phyloP scores from a whole-genome alignment of 2,113 vertebrate genomes.

The Sorex araneus region DNA sequence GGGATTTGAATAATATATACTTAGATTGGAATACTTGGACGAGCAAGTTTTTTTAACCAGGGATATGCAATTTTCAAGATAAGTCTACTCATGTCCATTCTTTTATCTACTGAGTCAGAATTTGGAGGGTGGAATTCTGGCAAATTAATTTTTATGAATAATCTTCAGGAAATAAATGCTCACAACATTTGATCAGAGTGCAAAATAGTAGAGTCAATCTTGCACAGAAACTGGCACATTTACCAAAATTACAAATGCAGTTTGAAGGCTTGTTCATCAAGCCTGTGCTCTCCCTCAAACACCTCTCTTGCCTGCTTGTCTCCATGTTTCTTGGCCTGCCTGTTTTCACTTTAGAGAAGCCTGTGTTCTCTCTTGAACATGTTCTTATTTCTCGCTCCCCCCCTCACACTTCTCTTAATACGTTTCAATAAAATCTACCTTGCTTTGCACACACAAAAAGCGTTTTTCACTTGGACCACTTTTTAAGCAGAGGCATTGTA shows the following conservation, averaged over 20 bases:
- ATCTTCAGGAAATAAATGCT: slow-evolving; percentile 48
- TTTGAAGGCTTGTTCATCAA: slow-evolving; percentile 11
- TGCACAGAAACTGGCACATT: slow-evolving; percentile 23
- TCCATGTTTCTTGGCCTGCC: no score
- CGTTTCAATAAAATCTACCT: no score
- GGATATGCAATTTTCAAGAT: slow-evolving; percentile 7
- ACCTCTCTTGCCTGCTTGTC: no score
- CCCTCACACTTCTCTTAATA: no score
- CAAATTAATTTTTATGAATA: slow-evolving; percentile 31
- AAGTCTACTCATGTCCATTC: not conserved
- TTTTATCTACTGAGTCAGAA: slow-evolving; percentile 32
- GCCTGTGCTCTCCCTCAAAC: no score
- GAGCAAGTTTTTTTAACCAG: slow-evolving; percentile 1
- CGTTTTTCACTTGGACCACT: no score
- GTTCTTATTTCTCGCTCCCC: no score
- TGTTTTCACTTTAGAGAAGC: no score
- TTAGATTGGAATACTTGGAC: not conserved
- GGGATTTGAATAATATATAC: slow-evolving; percentile 29
- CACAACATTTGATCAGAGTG: not conserved
- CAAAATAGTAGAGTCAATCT: not conserved
- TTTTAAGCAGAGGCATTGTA: slow-evolving; percentile 35
- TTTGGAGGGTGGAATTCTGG: slow-evolving; percentile 7
- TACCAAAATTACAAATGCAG: slow-evolving; percentile 55
- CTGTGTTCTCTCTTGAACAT: no score
- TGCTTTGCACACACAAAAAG: no score